A percentile compares a stretch with the other conserved stretches of the same genome.
Evolutionary conservation across 1,140 invertebrate species (phyloP).

Genomic region (Melipona quadrifasciata): DNA sequence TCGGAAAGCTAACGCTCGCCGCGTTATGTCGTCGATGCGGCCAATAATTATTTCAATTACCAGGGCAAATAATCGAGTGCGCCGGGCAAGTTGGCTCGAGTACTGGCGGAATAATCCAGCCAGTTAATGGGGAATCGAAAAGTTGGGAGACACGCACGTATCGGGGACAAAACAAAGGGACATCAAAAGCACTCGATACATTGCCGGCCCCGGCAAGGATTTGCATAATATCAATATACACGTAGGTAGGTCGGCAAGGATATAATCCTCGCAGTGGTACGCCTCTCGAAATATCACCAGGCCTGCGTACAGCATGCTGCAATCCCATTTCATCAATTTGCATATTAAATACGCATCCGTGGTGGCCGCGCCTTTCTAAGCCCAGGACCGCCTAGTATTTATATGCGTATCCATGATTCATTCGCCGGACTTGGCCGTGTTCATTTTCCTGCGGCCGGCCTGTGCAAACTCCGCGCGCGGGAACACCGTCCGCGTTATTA

Average conservation of each 20-base stretch:
- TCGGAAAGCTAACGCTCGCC: neutral
- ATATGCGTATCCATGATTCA: constrained; percentile 62
- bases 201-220: constrained; percentile 32
- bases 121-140: constrained; percentile 29
- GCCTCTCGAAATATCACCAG: constrained; percentile 63
- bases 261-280: constrained; percentile 61
- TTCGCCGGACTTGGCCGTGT: constrained; percentile 44
- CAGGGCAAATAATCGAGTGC: neutral
- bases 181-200: constrained; percentile 55
- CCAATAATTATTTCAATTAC: constrained; percentile 12
- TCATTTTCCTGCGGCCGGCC: constrained; percentile 41
- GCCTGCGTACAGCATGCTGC: constrained; percentile 56
- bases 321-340: constrained; percentile 73
- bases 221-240: constrained; percentile 66
- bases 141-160: neutral
- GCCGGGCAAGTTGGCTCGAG: neutral
- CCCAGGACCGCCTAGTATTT: constrained; percentile 48
- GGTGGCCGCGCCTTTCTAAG: constrained; percentile 50
- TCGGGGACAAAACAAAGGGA: constrained; percentile 50
- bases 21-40: neutral
- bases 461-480: constrained; percentile 8
- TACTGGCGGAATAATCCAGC: constrained; percentile 13
- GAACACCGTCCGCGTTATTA: constrained; percentile 7
- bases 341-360: constrained; percentile 72
- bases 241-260: constrained; percentile 51